Percentiles rank a stretch among this genome's conserved stretches.
phyloP scores from a whole-genome alignment of 2,797 vertebrate genomes.

The Halcyon badia region DNA sequence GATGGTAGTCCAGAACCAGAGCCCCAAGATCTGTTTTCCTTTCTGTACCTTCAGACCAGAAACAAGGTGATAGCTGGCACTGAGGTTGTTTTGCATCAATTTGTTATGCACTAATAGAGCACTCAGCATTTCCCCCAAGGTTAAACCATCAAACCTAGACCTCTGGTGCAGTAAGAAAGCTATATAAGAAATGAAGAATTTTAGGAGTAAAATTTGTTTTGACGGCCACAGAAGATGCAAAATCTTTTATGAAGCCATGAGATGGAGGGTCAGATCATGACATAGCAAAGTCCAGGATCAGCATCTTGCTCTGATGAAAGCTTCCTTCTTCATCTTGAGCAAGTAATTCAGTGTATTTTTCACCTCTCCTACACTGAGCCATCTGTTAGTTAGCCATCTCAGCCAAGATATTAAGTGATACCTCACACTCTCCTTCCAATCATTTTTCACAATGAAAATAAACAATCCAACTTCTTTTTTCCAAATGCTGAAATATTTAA shows the following conservation, averaged over 20 bases:
- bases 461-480: background rate
- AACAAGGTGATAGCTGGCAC: background rate
- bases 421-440: background rate
- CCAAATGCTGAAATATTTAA: slow-evolving; percentile 11
- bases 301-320: background rate
- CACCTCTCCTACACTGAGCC: background rate
- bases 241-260: background rate
- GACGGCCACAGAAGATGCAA: background rate
- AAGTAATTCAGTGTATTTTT: background rate
- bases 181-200: background rate
- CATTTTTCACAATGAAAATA: slow-evolving; percentile 5
- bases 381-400: background rate
- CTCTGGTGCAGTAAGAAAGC: background rate
- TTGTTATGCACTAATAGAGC: background rate
- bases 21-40: background rate
- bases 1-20: background rate
- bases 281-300: background rate
- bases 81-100: background rate
- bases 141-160: background rate
- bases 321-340: background rate
- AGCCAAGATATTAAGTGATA: background rate
- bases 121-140: background rate
- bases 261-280: background rate
- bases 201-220: background rate
- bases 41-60: background rate